Evolutionary conservation across 2,888 invertebrate genomes (phyloP).

Genomic region (Beris chalybata): DNA sequence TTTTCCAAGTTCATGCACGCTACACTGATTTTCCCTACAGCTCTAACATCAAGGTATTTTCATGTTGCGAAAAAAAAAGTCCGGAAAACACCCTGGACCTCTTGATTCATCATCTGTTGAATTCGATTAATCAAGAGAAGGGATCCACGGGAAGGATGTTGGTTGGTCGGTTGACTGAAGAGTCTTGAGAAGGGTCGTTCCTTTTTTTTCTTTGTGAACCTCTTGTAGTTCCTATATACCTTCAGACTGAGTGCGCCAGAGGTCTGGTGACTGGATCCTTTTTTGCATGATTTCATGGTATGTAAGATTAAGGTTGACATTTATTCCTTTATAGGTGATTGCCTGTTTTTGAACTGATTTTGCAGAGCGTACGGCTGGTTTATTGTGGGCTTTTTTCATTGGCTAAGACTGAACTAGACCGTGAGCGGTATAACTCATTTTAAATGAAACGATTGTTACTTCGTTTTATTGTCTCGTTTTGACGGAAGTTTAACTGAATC

Average conservation of each 20-base stretch:
- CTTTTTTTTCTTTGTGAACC: no score
- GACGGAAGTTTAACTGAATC: not conserved
- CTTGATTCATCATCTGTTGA: slow-evolving; percentile 30
- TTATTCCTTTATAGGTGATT: no score
- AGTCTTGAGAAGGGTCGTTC: no score
- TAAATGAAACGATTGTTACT: slow-evolving; percentile 19
- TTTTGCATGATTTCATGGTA: slow-evolving; percentile 18
- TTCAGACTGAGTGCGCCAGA: no score
- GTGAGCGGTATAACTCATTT: slow-evolving; percentile 34
- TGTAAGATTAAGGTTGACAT: slow-evolving; percentile 24
- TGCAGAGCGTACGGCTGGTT: no score
- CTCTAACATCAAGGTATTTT: no score
- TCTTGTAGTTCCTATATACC: no score
- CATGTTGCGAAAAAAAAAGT: no score
- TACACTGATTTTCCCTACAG: no score
- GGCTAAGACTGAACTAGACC: slow-evolving; percentile 30
- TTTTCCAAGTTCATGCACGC: no score
- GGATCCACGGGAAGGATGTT: not conserved
- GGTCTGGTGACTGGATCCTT: not conserved
- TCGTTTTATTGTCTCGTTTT: not conserved
- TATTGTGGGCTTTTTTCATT: not conserved
- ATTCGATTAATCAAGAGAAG: slow-evolving; percentile 30
- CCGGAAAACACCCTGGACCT: slow-evolving; percentile 5
- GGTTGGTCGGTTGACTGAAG: no score
- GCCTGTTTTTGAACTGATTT: no score